Evolutionary conservation across 2,797 vertebrate genomes (phyloP).

Genomic region (Sebastes itinus): DNA sequence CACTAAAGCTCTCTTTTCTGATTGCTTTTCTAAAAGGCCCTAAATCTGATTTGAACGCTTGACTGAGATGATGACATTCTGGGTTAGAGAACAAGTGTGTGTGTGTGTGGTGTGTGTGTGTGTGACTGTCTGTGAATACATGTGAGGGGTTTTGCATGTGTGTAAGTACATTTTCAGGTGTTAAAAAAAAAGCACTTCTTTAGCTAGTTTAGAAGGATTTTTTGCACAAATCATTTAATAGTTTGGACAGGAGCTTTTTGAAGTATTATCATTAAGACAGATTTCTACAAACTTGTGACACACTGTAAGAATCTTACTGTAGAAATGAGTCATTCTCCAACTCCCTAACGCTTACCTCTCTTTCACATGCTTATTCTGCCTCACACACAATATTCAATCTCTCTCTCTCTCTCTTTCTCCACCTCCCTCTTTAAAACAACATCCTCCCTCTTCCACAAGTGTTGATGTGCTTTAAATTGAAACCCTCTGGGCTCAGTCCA

Average conservation of each 20-base stretch:
- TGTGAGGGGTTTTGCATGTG: not conserved
- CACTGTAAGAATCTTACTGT: not conserved
- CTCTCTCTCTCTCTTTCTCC: not conserved
- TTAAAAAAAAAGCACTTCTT: not conserved
- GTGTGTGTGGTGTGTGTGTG: not conserved
- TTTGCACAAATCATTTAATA: conserved; percentile 1
- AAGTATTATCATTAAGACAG: not conserved
- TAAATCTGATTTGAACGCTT: conserved; percentile 63
- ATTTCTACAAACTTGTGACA: conserved; percentile 1
- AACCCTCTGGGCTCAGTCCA: conserved; percentile 52
- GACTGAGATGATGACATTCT: conserved; percentile 58
- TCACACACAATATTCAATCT: not conserved
- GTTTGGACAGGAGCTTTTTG: not conserved
- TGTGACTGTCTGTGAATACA: not conserved
- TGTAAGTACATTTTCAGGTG: not conserved
- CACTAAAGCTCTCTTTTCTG: conserved; percentile 50
- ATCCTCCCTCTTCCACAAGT: conserved; percentile 40
- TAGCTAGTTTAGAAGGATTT: not conserved
- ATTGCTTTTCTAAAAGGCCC: conserved; percentile 59
- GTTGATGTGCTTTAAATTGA: conserved; percentile 49
- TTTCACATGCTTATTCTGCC: not conserved
- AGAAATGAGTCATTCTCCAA: conserved; percentile 2
- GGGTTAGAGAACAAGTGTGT: conserved; percentile 9
- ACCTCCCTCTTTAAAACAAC: conserved; percentile 29
- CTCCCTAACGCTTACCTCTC: not conserved